Evolutionary conservation across 2,888 invertebrate species (phyloP).

Genomic region (Drosophila ezoana): DNA sequence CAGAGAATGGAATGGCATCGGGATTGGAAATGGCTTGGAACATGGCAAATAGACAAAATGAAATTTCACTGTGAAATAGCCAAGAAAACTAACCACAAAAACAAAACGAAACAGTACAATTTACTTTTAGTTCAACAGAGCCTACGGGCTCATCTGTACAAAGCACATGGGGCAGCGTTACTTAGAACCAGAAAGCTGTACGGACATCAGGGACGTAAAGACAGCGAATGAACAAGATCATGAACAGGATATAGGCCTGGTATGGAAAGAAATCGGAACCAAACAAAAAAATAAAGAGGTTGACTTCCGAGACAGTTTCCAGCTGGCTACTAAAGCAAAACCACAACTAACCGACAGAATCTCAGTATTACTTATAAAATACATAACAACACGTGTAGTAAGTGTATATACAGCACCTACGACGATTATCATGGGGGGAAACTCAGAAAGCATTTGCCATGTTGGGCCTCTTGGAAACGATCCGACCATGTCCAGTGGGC

Average conservation of each 20-base stretch:
- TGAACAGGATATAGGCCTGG: no score
- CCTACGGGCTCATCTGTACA: conserved; percentile 45
- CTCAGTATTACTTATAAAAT: conserved; percentile 71
- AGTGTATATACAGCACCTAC: conserved; percentile 29
- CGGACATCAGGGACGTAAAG: background rate
- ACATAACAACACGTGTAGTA: conserved; percentile 15
- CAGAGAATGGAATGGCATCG: conserved; percentile 16
- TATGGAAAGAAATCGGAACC: no score
- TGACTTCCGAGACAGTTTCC: background rate
- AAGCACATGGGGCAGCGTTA: conserved; percentile 60
- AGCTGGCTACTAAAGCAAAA: background rate
- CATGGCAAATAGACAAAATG: conserved; percentile 64
- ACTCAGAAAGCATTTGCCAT: conserved; percentile 62
- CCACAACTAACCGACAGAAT: conserved; percentile 70
- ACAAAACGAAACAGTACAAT: conserved; percentile 64
- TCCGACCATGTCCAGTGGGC: conserved; percentile 23
- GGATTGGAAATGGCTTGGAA: conserved; percentile 48
- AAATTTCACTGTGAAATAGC: conserved; percentile 65
- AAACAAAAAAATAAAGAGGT: no score
- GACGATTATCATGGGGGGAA: conserved; percentile 16
- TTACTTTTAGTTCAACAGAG: conserved; percentile 63
- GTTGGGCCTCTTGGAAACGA: conserved; percentile 33
- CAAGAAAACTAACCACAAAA: conserved; percentile 19
- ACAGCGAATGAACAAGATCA: background rate
- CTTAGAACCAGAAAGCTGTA: conserved; percentile 42